Conservation (phyloP, 64 coral and sea anemone genomes). For the Pachyseris speciosa region DNA sequence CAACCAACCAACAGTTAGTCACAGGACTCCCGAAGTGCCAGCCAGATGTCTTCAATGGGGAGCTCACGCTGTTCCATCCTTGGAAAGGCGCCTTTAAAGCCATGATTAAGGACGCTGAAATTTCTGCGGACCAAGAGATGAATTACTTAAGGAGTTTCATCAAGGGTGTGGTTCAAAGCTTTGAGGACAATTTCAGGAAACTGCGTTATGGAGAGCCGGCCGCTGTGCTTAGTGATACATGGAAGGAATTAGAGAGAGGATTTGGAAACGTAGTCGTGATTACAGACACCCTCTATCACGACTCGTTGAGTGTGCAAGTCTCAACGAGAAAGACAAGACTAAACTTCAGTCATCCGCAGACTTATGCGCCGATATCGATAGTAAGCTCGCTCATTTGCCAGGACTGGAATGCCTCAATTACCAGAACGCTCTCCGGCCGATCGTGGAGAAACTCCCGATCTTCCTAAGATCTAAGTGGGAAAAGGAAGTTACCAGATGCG, state of each 20-base stretch:
- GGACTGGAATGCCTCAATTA: conserved; percentile 50
- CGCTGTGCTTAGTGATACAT: neutral
- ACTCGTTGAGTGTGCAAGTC: neutral
- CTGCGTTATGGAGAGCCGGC: neutral
- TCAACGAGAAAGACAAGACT: conserved; percentile 1
- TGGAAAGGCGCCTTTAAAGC: conserved; percentile 61
- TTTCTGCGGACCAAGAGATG: conserved; percentile 45
- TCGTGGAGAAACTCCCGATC: conserved; percentile 2
- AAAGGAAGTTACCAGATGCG: conserved; percentile 11
- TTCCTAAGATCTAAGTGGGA: conserved; percentile 27
- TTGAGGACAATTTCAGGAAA: conserved; percentile 41
- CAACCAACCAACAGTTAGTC: conserved; percentile 39
- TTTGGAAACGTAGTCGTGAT: conserved; percentile 24
- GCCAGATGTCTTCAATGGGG: conserved; percentile 37
- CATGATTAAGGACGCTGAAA: conserved; percentile 46
- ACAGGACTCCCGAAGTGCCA: conserved; percentile 49
- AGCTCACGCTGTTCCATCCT: conserved; percentile 53
- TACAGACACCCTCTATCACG: conserved; percentile 38
- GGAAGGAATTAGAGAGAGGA: conserved; percentile 9
- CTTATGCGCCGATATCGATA: conserved; percentile 31
- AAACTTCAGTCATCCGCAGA: conserved; percentile 47
- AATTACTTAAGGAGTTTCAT: conserved; percentile 27
- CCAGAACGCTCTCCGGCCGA: conserved; percentile 14
- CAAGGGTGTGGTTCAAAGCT: neutral
- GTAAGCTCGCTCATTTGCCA: conserved; percentile 6